Conservation (phyloP, 2,888 invertebrate genomes). For the Plagodis dolabraria region DNA sequence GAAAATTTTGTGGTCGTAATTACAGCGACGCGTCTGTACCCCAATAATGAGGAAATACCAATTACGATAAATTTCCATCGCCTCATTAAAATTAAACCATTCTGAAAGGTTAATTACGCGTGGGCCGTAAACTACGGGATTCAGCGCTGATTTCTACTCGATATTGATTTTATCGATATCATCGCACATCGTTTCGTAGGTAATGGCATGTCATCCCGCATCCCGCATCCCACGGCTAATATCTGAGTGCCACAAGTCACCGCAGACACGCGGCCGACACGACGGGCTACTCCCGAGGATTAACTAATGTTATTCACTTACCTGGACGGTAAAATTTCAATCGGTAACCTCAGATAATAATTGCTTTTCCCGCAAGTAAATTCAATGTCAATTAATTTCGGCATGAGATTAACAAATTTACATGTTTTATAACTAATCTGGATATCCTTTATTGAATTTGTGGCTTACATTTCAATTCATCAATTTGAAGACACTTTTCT, state of each 20-base stretch:
- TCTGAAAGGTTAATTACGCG: constrained; percentile 11
- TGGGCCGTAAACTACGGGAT: neutral
- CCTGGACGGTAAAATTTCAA: neutral
- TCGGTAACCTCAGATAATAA: neutral
- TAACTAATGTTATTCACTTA: neutral
- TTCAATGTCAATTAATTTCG: too few species aligned
- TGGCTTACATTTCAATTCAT: too few species aligned
- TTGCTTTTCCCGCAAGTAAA: too few species aligned
- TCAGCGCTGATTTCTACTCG: neutral
- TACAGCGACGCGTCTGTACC: constrained; percentile 3
- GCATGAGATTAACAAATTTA: too few species aligned
- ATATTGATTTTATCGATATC: neutral
- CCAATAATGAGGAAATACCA: constrained; percentile 16
- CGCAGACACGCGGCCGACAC: neutral
- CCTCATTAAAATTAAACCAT: constrained; percentile 16
- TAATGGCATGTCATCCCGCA: neutral
- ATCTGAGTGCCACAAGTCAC: neutral
- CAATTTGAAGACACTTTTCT: too few species aligned
- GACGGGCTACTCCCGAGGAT: neutral
- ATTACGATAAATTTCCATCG: constrained; percentile 19
- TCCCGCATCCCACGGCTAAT: neutral
- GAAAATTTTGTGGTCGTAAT: neutral
- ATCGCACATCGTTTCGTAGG: constrained; percentile 1
- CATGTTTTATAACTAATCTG: too few species aligned
- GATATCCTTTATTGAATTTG: too few species aligned